phyloP scores from a whole-genome alignment of 2,888 invertebrate species.

The Diaprepes abbreviatus region DNA sequence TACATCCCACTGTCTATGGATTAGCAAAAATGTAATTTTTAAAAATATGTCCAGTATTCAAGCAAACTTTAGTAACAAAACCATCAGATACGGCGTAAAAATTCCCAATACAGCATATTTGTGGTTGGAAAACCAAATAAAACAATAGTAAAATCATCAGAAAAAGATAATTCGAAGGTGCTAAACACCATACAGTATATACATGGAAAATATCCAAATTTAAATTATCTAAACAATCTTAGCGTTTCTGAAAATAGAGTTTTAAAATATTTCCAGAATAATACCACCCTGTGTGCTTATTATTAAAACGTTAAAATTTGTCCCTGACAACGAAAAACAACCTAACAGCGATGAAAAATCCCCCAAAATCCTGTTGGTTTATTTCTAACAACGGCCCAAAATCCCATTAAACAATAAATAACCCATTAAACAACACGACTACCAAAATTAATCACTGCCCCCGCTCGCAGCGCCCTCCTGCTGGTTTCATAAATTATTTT shows the following conservation, averaged over 20 bases:
- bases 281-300: slow-evolving; percentile 4
- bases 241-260: not conserved
- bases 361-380: slow-evolving; percentile 30
- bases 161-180: no score
- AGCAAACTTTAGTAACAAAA: no score
- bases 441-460: slow-evolving; percentile 51
- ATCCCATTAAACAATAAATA: slow-evolving; percentile 56
- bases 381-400: slow-evolving; percentile 27
- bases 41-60: no score
- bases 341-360: slow-evolving; percentile 5
- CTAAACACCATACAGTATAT: no score
- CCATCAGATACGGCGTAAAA: no score
- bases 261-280: not conserved
- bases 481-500: slow-evolving; percentile 55
- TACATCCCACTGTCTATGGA: no score
- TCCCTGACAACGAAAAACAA: slow-evolving; percentile 23
- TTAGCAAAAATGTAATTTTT: no score
- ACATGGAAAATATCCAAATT: no score
- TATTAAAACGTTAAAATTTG: slow-evolving; percentile 20
- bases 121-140: no score
- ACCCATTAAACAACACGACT: slow-evolving; percentile 50
- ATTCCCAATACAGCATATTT: no score
- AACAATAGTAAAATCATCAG: no score
- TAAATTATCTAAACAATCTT: no score
- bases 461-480: slow-evolving; percentile 49